Evolutionary conservation across 1,140 invertebrate species (phyloP).

Genomic region (Heliconius hermathena): DNA sequence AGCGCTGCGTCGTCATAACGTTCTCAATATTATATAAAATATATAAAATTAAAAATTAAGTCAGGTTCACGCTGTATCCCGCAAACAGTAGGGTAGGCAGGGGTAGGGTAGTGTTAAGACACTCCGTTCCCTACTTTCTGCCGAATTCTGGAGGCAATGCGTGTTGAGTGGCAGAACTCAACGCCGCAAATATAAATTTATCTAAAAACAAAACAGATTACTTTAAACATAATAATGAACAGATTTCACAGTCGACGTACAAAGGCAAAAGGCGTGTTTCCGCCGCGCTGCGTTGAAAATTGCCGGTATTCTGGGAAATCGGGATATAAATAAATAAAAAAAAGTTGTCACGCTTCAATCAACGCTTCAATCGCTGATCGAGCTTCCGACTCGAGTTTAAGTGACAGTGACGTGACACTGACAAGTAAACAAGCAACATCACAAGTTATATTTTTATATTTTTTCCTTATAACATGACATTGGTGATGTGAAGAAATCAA

Average conservation of each 20-base stretch:
- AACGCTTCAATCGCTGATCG: slow-evolving; percentile 12
- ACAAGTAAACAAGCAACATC: background rate
- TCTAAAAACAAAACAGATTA: background rate
- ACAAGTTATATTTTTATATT: too few relatives aligned
- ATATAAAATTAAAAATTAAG: too few relatives aligned
- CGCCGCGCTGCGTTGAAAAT: background rate
- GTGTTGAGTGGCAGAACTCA: too few relatives aligned
- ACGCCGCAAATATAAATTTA: too few relatives aligned
- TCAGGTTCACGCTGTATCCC: background rate
- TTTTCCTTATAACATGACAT: too few relatives aligned
- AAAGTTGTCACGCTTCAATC: slow-evolving; percentile 21
- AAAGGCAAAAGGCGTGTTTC: background rate
- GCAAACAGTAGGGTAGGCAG: too few relatives aligned
- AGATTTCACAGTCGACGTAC: background rate
- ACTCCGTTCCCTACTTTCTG: too few relatives aligned
- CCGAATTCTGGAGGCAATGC: too few relatives aligned
- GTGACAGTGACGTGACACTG: background rate
- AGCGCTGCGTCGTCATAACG: too few relatives aligned
- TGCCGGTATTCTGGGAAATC: slow-evolving; percentile 11
- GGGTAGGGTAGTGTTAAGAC: too few relatives aligned
- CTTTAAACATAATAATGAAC: background rate
- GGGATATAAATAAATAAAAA: slow-evolving; percentile 17
- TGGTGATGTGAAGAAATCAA: too few relatives aligned
- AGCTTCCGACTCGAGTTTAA: background rate
- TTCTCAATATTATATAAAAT: too few relatives aligned